Percentiles rank a stretch among this genome's conserved stretches.
phyloP scores from a whole-genome alignment of 2,113 vertebrate species.

The Ramphastos sulfuratus region DNA sequence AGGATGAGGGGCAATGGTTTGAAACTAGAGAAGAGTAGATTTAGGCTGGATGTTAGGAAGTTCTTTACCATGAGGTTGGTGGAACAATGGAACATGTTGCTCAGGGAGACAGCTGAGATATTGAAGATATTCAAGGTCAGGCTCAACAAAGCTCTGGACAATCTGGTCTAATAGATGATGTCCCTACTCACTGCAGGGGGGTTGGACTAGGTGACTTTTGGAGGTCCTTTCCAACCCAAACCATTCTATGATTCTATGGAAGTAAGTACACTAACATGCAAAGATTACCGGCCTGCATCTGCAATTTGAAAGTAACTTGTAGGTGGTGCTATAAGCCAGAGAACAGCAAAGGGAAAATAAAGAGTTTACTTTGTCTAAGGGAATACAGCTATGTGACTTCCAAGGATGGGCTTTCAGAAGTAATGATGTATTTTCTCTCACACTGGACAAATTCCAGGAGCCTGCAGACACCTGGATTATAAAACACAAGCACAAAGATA shows the following conservation, averaged over 20 bases:
- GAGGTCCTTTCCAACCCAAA: too few species aligned
- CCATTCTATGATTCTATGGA: background rate
- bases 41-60: too few species aligned
- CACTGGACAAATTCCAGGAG: background rate
- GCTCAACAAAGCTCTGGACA: too few species aligned
- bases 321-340: background rate
- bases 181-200: too few species aligned
- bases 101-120: too few species aligned
- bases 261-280: background rate
- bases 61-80: too few species aligned
- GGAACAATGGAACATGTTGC: too few species aligned
- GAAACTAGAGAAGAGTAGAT: too few species aligned
- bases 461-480: background rate
- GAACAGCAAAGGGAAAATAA: background rate
- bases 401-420: background rate
- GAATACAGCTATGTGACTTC: background rate
- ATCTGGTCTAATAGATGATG: too few species aligned
- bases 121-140: too few species aligned
- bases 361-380: background rate
- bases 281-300: background rate
- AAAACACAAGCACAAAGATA: background rate
- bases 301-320: background rate
- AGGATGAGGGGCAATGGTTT: too few species aligned
- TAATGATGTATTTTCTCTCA: background rate
- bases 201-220: too few species aligned